These are phyloP conservation scores for Botrylloides violaceus DNA, from an alignment of 23 tunicate species.

Conservation along the genomic window DNA sequence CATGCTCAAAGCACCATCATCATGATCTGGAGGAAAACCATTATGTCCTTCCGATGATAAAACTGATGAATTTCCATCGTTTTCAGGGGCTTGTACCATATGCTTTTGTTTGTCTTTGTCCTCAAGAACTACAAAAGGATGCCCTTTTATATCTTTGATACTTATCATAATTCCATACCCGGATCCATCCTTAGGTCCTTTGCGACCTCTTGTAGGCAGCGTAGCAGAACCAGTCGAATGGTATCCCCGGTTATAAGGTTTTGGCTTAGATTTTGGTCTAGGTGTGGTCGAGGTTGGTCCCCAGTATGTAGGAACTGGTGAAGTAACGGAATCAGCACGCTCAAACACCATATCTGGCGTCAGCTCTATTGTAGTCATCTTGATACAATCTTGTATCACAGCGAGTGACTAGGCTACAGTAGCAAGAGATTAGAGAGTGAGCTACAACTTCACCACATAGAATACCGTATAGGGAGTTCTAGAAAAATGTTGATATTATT, in stretches of 20 bases:
- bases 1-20: neutral
- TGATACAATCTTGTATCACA: no score
- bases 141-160: constrained; percentile 81
- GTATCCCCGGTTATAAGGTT: constrained; percentile 32
- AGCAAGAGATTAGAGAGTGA: no score
- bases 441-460: no score
- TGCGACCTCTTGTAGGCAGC: constrained; percentile 9
- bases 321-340: constrained; percentile 38
- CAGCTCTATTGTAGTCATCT: constrained; percentile 42
- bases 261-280: neutral
- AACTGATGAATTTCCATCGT: constrained; percentile 32
- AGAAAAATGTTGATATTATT: no score
- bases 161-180: constrained; percentile 76
- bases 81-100: constrained; percentile 87
- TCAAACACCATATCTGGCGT: constrained; percentile 73
- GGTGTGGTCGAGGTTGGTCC: constrained; percentile 23
- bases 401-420: no score
- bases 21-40: constrained; percentile 27
- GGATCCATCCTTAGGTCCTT: constrained; percentile 9
- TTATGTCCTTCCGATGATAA: constrained; percentile 17
- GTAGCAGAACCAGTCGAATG: constrained; percentile 47
- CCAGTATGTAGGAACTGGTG: constrained; percentile 16
- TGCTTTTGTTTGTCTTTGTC: constrained; percentile 81
- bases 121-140: constrained; percentile 69
- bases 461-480: no score